Conservation (phyloP, 2,113 vertebrate genomes). For the Callipepla squamata region DNA sequence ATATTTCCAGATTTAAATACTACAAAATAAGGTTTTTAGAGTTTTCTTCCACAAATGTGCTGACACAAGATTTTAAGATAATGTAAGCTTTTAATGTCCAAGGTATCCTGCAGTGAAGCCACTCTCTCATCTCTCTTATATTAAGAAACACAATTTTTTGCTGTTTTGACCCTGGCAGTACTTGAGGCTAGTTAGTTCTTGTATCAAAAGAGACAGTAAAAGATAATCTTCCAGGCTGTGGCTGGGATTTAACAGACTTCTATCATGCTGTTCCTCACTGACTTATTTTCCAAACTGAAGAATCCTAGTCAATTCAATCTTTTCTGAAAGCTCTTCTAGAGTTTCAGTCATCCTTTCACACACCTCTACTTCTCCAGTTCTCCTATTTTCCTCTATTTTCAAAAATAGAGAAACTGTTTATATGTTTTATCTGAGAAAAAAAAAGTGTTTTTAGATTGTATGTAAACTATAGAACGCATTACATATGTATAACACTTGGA, state of each 20-base stretch:
- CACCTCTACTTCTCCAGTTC: not conserved
- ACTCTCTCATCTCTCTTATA: not conserved
- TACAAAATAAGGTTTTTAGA: not conserved
- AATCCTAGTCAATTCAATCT: not conserved
- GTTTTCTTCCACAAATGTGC: not conserved
- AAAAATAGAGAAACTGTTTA: not conserved
- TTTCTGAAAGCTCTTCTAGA: not conserved
- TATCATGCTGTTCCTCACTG: not conserved
- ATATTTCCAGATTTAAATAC: not conserved
- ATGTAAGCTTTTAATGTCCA: not conserved
- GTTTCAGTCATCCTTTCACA: not conserved
- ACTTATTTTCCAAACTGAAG: not conserved
- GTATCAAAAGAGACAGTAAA: not conserved
- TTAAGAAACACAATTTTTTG: fast-evolving
- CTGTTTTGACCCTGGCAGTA: not conserved
- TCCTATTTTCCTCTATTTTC: not conserved
- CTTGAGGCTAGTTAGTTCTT: not conserved
- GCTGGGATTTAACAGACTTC: not conserved
- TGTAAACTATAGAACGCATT: not conserved
- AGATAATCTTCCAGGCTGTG: not conserved
- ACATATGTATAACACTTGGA: not conserved
- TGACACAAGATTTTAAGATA: not conserved
- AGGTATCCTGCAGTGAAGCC: not conserved
- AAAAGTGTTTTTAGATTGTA: not conserved
- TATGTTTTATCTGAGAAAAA: not conserved